Base-by-base conservation (phyloP, 2,888 invertebrate species). In the Lepas anatifera region DNA sequence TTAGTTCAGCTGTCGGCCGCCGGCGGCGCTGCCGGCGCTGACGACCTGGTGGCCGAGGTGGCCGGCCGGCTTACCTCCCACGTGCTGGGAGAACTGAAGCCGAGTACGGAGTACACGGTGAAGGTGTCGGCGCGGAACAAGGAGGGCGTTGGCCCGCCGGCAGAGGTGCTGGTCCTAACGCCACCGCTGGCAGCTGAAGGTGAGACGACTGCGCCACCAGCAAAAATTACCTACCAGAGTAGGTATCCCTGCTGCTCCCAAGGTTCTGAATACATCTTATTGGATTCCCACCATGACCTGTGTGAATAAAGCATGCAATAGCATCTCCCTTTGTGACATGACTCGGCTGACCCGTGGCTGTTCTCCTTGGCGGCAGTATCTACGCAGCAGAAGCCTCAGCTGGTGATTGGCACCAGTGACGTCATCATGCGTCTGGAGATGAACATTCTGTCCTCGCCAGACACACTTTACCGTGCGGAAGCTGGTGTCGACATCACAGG, bases 61-160 rank as follows among this genome's bases (percentile, higher is more conserved):
- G 25, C 25, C 29, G 25, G n/a, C 25, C 68, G 66, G 29, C 48
- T 43, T n/a, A 22, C 1, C 68, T 88, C 87, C 79, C 89, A 89
- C 79, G 88, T 90, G 85, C 88, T 90, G 76, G 87, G 87, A 81
- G 87, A 89, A 77, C 81, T 93, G 73, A 81, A 84, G 68, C 86
- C 91, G 0, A 84, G 85, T 35, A 85, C 85, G 32, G 88, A 87
- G 76, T 94, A 92, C 77, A 86, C 86, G 10, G 84, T 93, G n/a
- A 86, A 87, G 22, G 84, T 93, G 32, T 85, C 87, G 3, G 91
- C 92, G 87, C 83, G 88, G 74, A 93, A 93, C 77, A 85, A 85
- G 2, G 85, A 87, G 41, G 93, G 93, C 3, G 87, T 88, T 76
- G 92, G 94, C 3, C 92, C 92, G 0, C 80, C 85, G 8, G 86